Conservation (phyloP, 2,113 vertebrate genomes). For the Gila orcuttii region DNA sequence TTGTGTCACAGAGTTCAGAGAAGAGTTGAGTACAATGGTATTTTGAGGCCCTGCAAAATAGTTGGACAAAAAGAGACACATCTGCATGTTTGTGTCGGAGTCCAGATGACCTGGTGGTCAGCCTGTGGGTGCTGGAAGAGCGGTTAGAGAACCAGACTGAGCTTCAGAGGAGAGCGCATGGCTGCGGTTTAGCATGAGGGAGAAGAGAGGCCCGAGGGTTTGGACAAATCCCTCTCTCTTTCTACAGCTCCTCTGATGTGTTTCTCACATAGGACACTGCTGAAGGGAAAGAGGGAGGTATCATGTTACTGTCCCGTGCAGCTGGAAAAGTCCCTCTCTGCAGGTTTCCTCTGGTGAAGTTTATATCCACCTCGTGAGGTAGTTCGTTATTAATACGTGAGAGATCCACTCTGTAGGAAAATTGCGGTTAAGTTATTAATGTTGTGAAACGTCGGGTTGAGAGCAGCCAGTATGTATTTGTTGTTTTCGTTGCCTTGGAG, state of each 20-base stretch:
- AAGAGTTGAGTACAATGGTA: not conserved
- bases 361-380: constrained; percentile 35
- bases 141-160: not conserved
- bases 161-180: constrained; percentile 34
- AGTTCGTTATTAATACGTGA: constrained; percentile 34
- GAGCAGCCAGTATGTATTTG: constrained; percentile 13
- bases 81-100: constrained; percentile 24
- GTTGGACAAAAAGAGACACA: not conserved
- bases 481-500: constrained; percentile 44
- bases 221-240: constrained; percentile 6
- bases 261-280: constrained; percentile 79
- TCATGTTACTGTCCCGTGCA: constrained; percentile 73
- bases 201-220: constrained; percentile 13
- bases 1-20: not conserved
- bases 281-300: constrained; percentile 83
- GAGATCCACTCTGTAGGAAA: constrained; percentile 24
- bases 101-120: constrained; percentile 35
- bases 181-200: constrained; percentile 38
- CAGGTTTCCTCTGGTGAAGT: constrained; percentile 30
- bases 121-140: constrained; percentile 29
- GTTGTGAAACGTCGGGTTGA: constrained; percentile 20
- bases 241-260: constrained; percentile 38
- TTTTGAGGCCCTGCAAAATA: constrained; percentile 5
- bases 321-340: constrained; percentile 70
- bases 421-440: constrained; percentile 20